A percentile compares a stretch with the other conserved stretches of the same genome.
These are phyloP conservation scores for Zaprionus ornatus DNA, from an alignment of 1,140 invertebrate genomes.

Conservation along the genomic window DNA sequence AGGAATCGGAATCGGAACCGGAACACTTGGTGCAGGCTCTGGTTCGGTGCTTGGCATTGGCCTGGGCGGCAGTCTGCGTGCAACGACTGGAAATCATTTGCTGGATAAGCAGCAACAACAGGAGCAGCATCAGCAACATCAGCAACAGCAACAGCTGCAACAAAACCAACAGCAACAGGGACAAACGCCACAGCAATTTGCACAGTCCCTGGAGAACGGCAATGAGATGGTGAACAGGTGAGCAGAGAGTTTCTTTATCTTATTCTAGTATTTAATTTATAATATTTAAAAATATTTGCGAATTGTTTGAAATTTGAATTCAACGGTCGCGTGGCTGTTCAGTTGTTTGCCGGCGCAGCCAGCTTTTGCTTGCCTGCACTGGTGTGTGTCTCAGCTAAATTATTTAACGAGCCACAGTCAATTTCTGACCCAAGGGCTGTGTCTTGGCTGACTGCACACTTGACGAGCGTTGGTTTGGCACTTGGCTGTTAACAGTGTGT, in stretches of 20 bases:
- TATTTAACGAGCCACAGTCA: neutral
- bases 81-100: conserved; percentile 40
- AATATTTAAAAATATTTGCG: too few species aligned
- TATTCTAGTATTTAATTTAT: too few species aligned
- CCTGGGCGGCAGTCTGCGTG: conserved; percentile 59
- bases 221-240: conserved; percentile 83
- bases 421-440: neutral
- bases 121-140: conserved; percentile 47
- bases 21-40: conserved; percentile 20
- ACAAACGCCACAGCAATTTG: conserved; percentile 69
- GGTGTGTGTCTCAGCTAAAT: conserved; percentile 19
- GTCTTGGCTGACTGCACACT: neutral
- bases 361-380: neutral
- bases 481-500: neutral
- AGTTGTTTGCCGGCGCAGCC: neutral
- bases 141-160: conserved; percentile 44
- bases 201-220: conserved; percentile 77
- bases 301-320: neutral
- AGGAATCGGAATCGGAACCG: conserved; percentile 37
- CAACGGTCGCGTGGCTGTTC: neutral
- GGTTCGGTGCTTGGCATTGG: conserved; percentile 70
- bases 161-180: conserved; percentile 47
- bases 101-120: conserved; percentile 29
- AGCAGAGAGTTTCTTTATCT: conserved; percentile 35
- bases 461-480: neutral